These are phyloP conservation scores for Podarcis muralis DNA, from an alignment of 2,113 vertebrate species.

Conservation along the genomic window DNA sequence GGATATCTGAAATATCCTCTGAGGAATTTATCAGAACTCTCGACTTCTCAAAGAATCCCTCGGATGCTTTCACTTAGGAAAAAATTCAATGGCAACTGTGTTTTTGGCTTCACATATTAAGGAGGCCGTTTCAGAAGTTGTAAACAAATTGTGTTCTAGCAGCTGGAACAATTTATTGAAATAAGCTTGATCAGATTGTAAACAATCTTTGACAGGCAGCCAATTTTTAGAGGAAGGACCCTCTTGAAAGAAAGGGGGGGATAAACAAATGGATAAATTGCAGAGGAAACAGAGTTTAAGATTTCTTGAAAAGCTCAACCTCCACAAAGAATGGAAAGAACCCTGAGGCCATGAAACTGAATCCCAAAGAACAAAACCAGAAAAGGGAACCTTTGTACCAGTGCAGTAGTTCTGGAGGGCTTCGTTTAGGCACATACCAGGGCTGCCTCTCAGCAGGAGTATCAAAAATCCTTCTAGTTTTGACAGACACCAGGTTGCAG, in stretches of 20 bases:
- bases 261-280: conserved; percentile 34
- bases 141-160: neutral
- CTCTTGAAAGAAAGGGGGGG: conserved; percentile 11
- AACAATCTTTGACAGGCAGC: neutral
- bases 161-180: neutral
- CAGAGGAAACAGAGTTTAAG: conserved; percentile 28
- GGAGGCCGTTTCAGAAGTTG: neutral
- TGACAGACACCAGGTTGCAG: conserved; percentile 65
- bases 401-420: conserved; percentile 59
- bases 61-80: neutral
- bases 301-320: conserved; percentile 33
- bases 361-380: conserved; percentile 65
- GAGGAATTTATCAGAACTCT: neutral
- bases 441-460: conserved; percentile 66
- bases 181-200: neutral
- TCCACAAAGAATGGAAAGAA: conserved; percentile 40
- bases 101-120: neutral
- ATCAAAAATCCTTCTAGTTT: conserved; percentile 64
- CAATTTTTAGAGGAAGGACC: conserved; percentile 17
- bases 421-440: conserved; percentile 61
- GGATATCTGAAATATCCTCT: neutral
- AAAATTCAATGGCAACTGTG: neutral
- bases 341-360: conserved; percentile 62
- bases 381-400: conserved; percentile 65
- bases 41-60: neutral